Percentiles rank a stretch among this genome's conserved stretches.
These are phyloP conservation scores for Lepus townsendii DNA, from an alignment of 2,797 vertebrate species.

Conservation along the genomic window DNA sequence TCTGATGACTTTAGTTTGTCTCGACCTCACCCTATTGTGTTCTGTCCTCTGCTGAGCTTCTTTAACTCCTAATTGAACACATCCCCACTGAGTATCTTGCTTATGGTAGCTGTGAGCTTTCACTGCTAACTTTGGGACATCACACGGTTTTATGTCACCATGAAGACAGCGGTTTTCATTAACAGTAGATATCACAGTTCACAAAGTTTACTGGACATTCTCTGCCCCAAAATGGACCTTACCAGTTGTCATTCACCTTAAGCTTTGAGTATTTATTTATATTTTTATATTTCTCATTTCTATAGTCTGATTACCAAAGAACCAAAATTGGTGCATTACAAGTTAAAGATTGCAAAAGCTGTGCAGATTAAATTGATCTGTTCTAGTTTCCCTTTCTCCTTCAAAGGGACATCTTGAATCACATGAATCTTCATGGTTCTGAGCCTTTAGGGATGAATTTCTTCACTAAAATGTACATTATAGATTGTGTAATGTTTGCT, in stretches of 20 bases:
- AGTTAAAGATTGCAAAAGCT: not conserved
- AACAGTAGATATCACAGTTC: not conserved
- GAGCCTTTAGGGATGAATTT: not conserved
- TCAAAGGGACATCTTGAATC: not conserved
- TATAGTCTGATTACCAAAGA: not conserved
- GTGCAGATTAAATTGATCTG: not conserved
- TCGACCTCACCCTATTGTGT: not conserved
- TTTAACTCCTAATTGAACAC: not conserved
- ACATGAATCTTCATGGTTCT: not conserved
- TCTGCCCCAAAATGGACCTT: not conserved
- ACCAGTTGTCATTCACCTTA: not conserved
- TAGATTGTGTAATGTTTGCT: not conserved
- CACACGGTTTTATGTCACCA: not conserved
- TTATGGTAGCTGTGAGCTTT: not conserved
- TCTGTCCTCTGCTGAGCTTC: not conserved
- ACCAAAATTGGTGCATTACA: constrained; percentile 31
- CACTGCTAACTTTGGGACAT: not conserved
- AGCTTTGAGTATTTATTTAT: not conserved
- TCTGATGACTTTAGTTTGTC: not conserved
- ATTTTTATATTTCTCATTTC: not conserved
- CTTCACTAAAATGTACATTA: constrained; percentile 34
- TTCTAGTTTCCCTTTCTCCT: constrained; percentile 47
- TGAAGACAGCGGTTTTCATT: not conserved
- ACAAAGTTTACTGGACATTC: not conserved
- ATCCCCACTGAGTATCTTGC: not conserved